Percentiles rank a stretch among this genome's conserved stretches.
Evolutionary conservation across 1,140 invertebrate genomes (phyloP).

Genomic region (Leptinotarsa defecta): DNA sequence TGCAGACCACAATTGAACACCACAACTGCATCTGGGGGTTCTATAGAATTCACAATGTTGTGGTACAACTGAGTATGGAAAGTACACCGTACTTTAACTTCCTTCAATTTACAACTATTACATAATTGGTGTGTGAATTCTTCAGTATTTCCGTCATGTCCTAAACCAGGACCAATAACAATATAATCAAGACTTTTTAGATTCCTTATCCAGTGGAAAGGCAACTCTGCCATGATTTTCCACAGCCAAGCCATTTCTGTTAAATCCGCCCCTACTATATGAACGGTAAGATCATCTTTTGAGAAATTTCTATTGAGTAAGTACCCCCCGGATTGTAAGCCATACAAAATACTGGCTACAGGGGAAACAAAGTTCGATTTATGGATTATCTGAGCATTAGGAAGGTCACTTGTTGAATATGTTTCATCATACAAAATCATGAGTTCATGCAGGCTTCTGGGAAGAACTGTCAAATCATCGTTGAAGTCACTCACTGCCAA

Average conservation of each 20-base stretch:
- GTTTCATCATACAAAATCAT: slow-evolving; percentile 12
- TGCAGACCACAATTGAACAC: slow-evolving; percentile 54
- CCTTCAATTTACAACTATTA: slow-evolving; percentile 36
- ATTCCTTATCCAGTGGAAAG: slow-evolving; percentile 47
- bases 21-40: slow-evolving; percentile 48
- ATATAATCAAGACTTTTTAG: slow-evolving; percentile 40
- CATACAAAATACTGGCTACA: slow-evolving; percentile 45
- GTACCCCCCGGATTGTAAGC: slow-evolving; percentile 38
- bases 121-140: slow-evolving; percentile 35
- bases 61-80: slow-evolving; percentile 45
- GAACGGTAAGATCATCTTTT: slow-evolving; percentile 42
- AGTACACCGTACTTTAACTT: slow-evolving; percentile 30
- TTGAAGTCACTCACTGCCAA: slow-evolving; percentile 12
- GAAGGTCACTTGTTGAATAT: background rate
- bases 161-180: slow-evolving; percentile 50
- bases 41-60: slow-evolving; percentile 39
- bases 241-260: slow-evolving; percentile 45
- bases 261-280: slow-evolving; percentile 49
- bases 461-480: slow-evolving; percentile 19
- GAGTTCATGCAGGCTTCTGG: slow-evolving; percentile 17
- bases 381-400: slow-evolving; percentile 23
- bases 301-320: slow-evolving; percentile 32
- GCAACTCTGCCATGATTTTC: slow-evolving; percentile 45
- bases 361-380: slow-evolving; percentile 37
- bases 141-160: slow-evolving; percentile 25